Conservation (phyloP, 2,888 invertebrate genomes). For the Hetaerina titia region DNA sequence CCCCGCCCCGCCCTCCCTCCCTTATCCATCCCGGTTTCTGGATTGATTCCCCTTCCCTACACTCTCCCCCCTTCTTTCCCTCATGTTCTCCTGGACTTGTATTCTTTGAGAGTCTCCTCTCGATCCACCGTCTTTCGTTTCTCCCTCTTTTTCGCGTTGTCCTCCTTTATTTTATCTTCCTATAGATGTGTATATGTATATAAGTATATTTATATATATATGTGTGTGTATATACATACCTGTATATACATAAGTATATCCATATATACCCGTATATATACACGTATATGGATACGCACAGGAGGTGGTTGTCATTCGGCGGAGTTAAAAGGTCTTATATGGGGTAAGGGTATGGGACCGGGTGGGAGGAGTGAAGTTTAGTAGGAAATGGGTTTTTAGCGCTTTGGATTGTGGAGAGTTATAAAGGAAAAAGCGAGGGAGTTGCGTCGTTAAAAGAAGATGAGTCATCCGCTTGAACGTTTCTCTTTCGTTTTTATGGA, state of each 20-base stretch:
- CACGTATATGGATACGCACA: not conserved
- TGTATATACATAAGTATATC: not conserved
- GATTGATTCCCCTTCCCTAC: not conserved
- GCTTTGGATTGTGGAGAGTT: not conserved
- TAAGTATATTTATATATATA: not conserved
- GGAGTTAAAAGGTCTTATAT: constrained; percentile 40
- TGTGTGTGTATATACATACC: not conserved
- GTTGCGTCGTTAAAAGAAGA: not conserved
- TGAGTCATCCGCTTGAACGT: not conserved
- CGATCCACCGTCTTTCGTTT: not conserved
- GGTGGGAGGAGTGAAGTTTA: not conserved
- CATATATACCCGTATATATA: not conserved
- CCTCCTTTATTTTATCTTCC: not conserved
- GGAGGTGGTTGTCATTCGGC: not conserved
- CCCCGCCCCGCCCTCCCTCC: too few species aligned
- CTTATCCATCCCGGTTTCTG: not conserved
- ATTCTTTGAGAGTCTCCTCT: too few species aligned
- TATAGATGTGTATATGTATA: not conserved
- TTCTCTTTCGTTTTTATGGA: not conserved
- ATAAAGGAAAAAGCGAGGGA: not conserved
- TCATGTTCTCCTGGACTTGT: too few species aligned
- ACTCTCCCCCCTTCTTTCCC: not conserved
- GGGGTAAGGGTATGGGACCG: not conserved
- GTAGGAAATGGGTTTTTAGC: not conserved
- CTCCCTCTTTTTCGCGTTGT: not conserved